Evolutionary conservation across 2,888 invertebrate species (phyloP).

Genomic region (Calameuta idolon): DNA sequence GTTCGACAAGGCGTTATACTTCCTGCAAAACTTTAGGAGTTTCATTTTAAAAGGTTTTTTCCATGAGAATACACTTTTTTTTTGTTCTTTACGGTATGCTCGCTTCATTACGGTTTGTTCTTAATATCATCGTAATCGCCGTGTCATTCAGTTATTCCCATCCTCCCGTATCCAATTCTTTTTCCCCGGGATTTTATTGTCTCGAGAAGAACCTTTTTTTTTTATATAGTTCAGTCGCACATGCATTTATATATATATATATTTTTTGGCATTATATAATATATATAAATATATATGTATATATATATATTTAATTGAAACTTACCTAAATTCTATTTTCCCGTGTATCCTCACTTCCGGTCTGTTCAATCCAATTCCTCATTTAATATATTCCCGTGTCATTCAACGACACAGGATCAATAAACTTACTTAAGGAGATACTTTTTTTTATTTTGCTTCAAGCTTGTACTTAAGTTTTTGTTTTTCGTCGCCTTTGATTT

Average conservation of each 20-base stretch:
- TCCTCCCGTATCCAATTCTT: neutral
- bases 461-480: constrained; percentile 34
- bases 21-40: constrained; percentile 18
- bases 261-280: constrained; percentile 42
- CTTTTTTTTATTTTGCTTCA: constrained; percentile 17
- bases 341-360: constrained; percentile 28
- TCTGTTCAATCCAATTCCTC: neutral
- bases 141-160: constrained; percentile 10
- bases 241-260: constrained; percentile 42
- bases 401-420: constrained; percentile 12
- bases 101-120: neutral
- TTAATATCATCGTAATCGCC: neutral
- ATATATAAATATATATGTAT: constrained; percentile 41
- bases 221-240: constrained; percentile 37
- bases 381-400: neutral
- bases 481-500: constrained; percentile 30
- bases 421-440: constrained; percentile 22
- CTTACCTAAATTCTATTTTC: constrained; percentile 33
- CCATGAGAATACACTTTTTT: constrained; percentile 15
- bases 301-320: constrained; percentile 30
- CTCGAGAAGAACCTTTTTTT: constrained; percentile 25
- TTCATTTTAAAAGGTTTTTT: constrained; percentile 55
- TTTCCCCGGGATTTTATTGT: neutral
- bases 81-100: constrained; percentile 20
- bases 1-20: constrained; percentile 15